phyloP scores from a whole-genome alignment of 2,888 invertebrate genomes.

The Yponomeuta cagnagella region DNA sequence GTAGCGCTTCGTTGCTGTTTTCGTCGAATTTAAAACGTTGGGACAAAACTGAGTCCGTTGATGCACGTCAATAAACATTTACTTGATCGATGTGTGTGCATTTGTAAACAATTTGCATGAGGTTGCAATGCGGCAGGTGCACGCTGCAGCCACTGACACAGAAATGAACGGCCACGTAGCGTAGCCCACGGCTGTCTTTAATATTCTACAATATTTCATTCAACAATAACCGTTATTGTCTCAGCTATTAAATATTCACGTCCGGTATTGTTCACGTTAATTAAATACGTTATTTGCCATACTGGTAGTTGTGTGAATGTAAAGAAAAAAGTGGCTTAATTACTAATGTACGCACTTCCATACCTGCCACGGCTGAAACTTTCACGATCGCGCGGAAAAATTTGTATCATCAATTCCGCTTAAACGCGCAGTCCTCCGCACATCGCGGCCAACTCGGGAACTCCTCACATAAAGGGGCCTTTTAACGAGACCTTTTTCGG shows the following conservation, averaged over 20 bases:
- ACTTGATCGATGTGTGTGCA: conserved; percentile 9
- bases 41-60: conserved; percentile 29
- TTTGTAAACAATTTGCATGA: conserved; percentile 12
- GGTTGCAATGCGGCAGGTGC: background rate
- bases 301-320: background rate
- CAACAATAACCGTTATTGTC: conserved; percentile 1
- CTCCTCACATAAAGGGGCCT: conserved; percentile 66
- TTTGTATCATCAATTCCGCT: conserved; percentile 47
- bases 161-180: conserved; percentile 44
- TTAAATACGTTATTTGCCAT: background rate
- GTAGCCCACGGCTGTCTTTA: conserved; percentile 9
- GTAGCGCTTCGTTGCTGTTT: too few relatives aligned
- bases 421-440: conserved; percentile 46
- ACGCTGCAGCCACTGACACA: conserved; percentile 5
- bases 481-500: conserved; percentile 67
- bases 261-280: background rate
- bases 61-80: conserved; percentile 45
- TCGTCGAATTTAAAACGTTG: background rate
- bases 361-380: conserved; percentile 10
- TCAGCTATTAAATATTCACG: background rate
- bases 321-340: background rate
- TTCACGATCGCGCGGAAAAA: conserved; percentile 28
- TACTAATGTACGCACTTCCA: background rate
- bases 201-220: conserved; percentile 12
- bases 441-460: conserved; percentile 52